These are phyloP conservation scores for Holothuria scabra DNA, from an alignment of 53 echinoderm and acorn worm species.

Conservation along the genomic window DNA sequence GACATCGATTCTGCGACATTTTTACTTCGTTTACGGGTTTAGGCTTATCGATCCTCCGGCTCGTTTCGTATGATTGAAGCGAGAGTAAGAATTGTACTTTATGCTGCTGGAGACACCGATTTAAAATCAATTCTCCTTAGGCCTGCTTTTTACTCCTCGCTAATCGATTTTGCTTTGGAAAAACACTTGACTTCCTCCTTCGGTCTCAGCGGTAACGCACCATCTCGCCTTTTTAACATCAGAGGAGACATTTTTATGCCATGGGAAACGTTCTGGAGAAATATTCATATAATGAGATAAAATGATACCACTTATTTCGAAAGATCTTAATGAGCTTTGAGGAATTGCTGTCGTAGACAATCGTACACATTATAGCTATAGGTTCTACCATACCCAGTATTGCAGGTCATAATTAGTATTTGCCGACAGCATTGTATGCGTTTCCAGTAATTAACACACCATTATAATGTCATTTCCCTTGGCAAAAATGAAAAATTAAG, in stretches of 20 bases:
- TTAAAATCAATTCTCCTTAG: constrained; percentile 53
- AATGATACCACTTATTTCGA: constrained; percentile 23
- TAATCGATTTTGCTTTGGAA: constrained; percentile 44
- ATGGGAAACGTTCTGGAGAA: neutral
- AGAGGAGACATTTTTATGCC: constrained; percentile 14
- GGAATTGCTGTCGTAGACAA: no score
- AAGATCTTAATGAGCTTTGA: no score
- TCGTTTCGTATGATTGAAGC: constrained; percentile 32
- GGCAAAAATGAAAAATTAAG: no score
- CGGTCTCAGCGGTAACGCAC: no score
- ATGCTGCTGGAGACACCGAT: constrained; percentile 47
- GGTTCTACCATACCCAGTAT: no score
- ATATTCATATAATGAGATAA: constrained; percentile 16
- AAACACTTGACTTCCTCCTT: constrained; percentile 46
- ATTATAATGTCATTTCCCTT: no score
- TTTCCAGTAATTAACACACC: no score
- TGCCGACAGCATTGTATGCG: no score
- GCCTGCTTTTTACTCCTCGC: constrained; percentile 44
- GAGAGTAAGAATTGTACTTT: constrained; percentile 34
- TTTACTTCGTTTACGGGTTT: constrained; percentile 36
- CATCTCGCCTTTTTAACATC: no score
- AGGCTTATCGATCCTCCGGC: constrained; percentile 39
- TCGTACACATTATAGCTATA: no score
- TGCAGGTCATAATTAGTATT: no score
- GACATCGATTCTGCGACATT: constrained; percentile 44